These are phyloP conservation scores for Heliconius cydno DNA, from an alignment of 2,888 invertebrate genomes.

Conservation along the genomic window DNA sequence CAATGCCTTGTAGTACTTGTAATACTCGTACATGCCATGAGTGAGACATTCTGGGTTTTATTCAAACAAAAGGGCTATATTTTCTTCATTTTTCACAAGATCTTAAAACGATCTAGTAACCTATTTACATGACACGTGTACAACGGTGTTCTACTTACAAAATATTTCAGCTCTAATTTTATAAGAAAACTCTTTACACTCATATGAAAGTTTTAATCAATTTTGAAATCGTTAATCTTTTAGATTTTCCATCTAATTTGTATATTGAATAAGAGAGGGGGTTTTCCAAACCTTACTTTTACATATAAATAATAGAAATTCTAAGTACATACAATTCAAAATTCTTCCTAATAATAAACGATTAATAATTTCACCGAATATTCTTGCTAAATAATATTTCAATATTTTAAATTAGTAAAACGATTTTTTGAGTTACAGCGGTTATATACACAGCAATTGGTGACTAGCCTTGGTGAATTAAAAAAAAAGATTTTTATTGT, in stretches of 20 bases:
- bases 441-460: no score
- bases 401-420: not conserved
- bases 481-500: no score
- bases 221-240: no score
- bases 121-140: conserved; percentile 34
- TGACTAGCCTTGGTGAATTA: no score
- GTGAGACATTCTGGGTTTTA: not conserved
- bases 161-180: not conserved
- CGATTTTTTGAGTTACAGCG: not conserved
- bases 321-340: not conserved
- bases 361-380: not conserved
- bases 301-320: no score
- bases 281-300: no score
- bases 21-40: not conserved
- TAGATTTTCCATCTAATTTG: no score
- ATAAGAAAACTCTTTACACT: not conserved
- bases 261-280: no score
- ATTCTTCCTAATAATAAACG: not conserved
- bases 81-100: conserved; percentile 19
- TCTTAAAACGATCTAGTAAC: conserved; percentile 35
- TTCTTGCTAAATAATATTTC: not conserved
- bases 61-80: conserved; percentile 1
- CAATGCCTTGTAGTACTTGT: not conserved
- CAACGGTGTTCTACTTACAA: conserved; percentile 20
- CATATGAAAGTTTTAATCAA: not conserved